Evolutionary conservation across 2,888 invertebrate genomes (phyloP), one percentile per base, ranked within the genome.

Genomic region (Microplitis manilae): DNA sequence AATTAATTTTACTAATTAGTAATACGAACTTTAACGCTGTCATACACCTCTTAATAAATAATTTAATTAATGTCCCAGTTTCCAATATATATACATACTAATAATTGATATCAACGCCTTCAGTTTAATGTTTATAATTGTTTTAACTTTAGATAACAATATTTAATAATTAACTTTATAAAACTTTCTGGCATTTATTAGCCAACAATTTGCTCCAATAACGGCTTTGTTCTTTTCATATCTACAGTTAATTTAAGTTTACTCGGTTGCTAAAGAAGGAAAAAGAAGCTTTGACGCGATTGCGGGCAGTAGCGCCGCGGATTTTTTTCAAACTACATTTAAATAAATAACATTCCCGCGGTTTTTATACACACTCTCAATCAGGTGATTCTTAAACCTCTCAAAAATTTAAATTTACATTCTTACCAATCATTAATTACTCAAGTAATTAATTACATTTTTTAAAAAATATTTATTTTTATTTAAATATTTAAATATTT

Each of bases 1-100:
- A 70, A 59, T 70, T 70, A 70, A 70, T 70, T 70, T 75, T 73
- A 77, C 76, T 77, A 81, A 81, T 81, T 79, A 77, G 77, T 71
- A 77, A 65, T 50, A 64, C 77, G 70, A 80, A 80, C 75, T 80
- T 79, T 61, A 75, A 76, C 75, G 67, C 70, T 67, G 62, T 71
- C 70, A 73, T 60, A 41, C 59, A 74, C 70, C 69, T 74, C 9
- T 9, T 9, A 13, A 13, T 13, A 50, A 50, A 50, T 50, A 50
- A 50, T 50, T 50, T 50, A 50, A 50, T 50, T 50, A 50, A 50
- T 50, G 9, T 50, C 9, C 13, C 13, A 50, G 50, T 50, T 50
- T 9, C 50, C 50, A 50, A 50, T 50, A 50, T 50, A 50, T 13
- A 13, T 17, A 17, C 17, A 50, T 50, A 50, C 50, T 30, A 30